Evolutionary conservation across 2,797 vertebrate species (phyloP).

Genomic region (Chaetodon trifasciatus): DNA sequence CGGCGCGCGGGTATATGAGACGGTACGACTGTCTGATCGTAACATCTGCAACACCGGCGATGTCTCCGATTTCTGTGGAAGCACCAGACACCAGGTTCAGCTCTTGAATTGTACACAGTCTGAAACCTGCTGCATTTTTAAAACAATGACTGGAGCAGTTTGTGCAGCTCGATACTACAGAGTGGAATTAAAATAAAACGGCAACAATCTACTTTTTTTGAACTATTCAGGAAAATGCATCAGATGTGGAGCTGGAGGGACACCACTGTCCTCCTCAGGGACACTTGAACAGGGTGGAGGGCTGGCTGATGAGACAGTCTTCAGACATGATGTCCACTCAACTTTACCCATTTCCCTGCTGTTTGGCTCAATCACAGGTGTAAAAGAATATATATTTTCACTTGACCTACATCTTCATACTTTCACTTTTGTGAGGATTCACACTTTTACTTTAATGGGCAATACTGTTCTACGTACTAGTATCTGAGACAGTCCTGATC

Average conservation of each 20-base stretch:
- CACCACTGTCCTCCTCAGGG: background rate
- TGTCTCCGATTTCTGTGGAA: conserved; percentile 95
- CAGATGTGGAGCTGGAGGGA: background rate
- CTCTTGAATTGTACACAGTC: background rate
- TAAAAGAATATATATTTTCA: too few species aligned
- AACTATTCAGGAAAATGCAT: background rate
- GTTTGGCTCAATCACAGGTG: background rate
- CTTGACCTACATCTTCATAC: background rate
- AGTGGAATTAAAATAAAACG: background rate
- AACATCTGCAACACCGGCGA: conserved; percentile 97
- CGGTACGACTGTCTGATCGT: conserved; percentile 98
- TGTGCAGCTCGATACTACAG: background rate
- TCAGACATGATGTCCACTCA: background rate
- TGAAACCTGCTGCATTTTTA: background rate
- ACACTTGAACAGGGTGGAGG: background rate
- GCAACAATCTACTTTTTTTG: background rate
- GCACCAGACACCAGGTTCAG: background rate
- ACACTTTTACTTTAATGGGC: too few species aligned
- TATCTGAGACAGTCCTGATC: background rate
- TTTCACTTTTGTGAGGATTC: background rate
- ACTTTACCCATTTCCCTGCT: background rate
- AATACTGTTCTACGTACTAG: background rate
- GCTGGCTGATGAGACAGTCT: background rate
- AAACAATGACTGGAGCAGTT: too few species aligned
- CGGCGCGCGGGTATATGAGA: conserved; percentile 97